These are phyloP conservation scores for Anthopleura sola DNA, from an alignment of 64 coral and sea anemone species.

Conservation along the genomic window DNA sequence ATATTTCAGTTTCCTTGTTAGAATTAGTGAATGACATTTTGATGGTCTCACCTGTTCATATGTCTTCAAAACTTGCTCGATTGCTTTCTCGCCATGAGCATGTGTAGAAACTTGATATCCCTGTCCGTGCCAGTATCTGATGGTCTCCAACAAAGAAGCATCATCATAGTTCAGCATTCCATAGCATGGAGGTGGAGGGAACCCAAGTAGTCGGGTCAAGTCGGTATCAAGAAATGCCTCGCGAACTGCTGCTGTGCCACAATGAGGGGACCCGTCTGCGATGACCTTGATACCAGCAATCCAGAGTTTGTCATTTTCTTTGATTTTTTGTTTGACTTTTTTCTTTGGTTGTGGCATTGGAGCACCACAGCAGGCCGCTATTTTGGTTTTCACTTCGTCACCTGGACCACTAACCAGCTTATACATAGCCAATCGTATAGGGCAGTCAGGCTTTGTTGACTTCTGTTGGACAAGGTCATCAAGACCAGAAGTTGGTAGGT, in stretches of 20 bases:
- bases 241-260: conserved; percentile 32
- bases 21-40: too few relatives aligned
- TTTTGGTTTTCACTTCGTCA: too few relatives aligned
- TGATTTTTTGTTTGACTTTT: too few relatives aligned
- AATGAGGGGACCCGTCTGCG: conserved; percentile 61
- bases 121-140: conserved; percentile 22
- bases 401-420: neutral
- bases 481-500: neutral
- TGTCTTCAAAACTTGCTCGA: conserved; percentile 33
- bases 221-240: conserved; percentile 30
- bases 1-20: too few relatives aligned
- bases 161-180: conserved; percentile 17
- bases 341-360: too few relatives aligned
- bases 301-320: conserved; percentile 39
- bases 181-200: conserved; percentile 29
- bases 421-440: conserved; percentile 18
- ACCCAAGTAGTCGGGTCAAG: conserved; percentile 26
- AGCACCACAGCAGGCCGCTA: too few relatives aligned
- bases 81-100: conserved; percentile 37
- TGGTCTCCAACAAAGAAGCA: conserved; percentile 1
- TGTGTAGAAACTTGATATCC: conserved; percentile 44
- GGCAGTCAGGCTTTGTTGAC: neutral
- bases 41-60: conserved; percentile 36
- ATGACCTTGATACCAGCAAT: conserved; percentile 51
- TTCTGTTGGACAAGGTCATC: neutral